Evolutionary conservation across 2,797 vertebrate species (phyloP).

Genomic region (Telmatherina bonti): DNA sequence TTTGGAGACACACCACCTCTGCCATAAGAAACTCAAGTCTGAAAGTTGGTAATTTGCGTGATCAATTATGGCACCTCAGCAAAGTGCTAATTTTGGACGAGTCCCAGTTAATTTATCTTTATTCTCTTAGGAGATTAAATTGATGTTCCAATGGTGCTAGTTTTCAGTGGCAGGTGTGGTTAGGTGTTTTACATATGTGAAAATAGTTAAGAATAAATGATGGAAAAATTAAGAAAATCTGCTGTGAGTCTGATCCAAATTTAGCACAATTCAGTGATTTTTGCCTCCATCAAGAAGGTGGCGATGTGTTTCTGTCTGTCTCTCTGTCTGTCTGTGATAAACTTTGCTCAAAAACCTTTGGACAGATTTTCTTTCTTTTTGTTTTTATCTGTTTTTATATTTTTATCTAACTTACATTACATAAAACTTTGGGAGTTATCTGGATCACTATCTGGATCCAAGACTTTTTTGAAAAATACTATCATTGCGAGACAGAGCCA

Average conservation of each 20-base stretch:
- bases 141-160: not conserved
- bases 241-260: not conserved
- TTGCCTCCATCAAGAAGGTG: too few species aligned
- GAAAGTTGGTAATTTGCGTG: constrained; percentile 70
- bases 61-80: constrained; percentile 72
- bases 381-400: too few species aligned
- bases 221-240: not conserved
- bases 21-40: constrained; percentile 61
- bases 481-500: too few species aligned
- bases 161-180: not conserved
- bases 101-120: constrained; percentile 36
- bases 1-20: constrained; percentile 80
- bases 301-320: too few species aligned
- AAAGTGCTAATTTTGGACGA: constrained; percentile 42
- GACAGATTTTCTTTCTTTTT: too few species aligned
- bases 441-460: too few species aligned
- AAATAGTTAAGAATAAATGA: too few species aligned
- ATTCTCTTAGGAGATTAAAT: constrained; percentile 29
- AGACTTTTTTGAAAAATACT: too few species aligned
- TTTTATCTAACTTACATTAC: too few species aligned
- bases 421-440: too few species aligned
- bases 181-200: not conserved
- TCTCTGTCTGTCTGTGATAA: too few species aligned
- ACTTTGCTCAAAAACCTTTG: too few species aligned
- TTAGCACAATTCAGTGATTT: not conserved